phyloP scores from a whole-genome alignment of 2,113 vertebrate genomes.

The Xyrauchen texanus region DNA sequence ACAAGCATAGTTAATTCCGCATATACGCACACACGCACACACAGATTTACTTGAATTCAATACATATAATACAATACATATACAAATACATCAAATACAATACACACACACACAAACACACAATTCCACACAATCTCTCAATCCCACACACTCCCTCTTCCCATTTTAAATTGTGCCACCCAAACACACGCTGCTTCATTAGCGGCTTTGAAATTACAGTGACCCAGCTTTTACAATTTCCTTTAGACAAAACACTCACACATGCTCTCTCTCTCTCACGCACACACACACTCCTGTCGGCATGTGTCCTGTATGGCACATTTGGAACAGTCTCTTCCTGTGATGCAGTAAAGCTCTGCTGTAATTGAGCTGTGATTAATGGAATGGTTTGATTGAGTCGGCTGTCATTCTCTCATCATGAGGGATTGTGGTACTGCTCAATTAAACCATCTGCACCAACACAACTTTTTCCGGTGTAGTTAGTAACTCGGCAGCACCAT shows the following conservation, averaged over 20 bases:
- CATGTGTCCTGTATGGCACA: conserved; percentile 20
- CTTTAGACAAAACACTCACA: not conserved
- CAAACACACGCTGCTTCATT: conserved; percentile 13
- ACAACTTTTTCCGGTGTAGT: not conserved
- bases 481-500: not conserved
- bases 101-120: not conserved
- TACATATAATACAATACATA: not conserved
- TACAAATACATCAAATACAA: not conserved
- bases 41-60: not conserved
- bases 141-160: not conserved
- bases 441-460: not conserved
- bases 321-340: conserved; percentile 13
- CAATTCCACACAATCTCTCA: conserved; percentile 12
- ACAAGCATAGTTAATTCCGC: too few species aligned
- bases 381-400: conserved; percentile 7
- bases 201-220: conserved; percentile 23
- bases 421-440: not conserved
- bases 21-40: conserved; percentile 1
- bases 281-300: not conserved
- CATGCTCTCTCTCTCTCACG: too few species aligned
- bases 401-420: conserved; percentile 3
- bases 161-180: conserved; percentile 16
- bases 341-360: conserved; percentile 18
- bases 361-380: conserved; percentile 32
- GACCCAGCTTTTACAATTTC: conserved; percentile 26